Evolutionary conservation across 1,140 invertebrate genomes (phyloP).

Genomic region (Meloidogyne chitwoodi): DNA sequence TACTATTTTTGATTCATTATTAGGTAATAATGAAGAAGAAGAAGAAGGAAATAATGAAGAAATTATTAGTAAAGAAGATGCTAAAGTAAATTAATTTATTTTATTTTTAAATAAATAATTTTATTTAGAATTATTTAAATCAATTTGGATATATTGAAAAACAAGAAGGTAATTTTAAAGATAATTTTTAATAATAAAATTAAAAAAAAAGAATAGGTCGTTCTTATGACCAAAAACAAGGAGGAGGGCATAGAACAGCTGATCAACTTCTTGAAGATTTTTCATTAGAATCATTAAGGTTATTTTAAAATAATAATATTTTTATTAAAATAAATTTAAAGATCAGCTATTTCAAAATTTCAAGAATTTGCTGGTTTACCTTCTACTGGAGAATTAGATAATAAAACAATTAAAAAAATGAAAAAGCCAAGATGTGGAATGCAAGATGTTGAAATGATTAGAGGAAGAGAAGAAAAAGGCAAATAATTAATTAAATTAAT

Average conservation of each 20-base stretch:
- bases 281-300: not conserved
- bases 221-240: not conserved
- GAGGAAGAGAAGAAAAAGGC: not conserved
- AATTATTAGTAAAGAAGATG: not conserved
- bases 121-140: not conserved
- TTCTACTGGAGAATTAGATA: constrained; percentile 50
- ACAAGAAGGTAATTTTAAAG: not conserved
- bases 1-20: not conserved
- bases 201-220: not conserved
- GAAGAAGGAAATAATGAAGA: not conserved
- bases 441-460: constrained; percentile 42
- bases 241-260: not conserved
- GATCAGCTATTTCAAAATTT: constrained; percentile 45
- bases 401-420: constrained; percentile 53
- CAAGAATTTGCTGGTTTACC: constrained; percentile 56
- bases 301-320: not conserved
- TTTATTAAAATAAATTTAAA: not conserved
- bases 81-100: not conserved
- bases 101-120: no score
- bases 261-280: not conserved
- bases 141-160: not conserved
- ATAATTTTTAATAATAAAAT: not conserved
- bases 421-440: constrained; percentile 55
- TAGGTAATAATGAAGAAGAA: not conserved
- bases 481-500: not conserved